Evolutionary conservation across 2,888 invertebrate species (phyloP), one percentile per base, ranked within the genome.

Genomic region (Sarcophaga caerulescens): DNA sequence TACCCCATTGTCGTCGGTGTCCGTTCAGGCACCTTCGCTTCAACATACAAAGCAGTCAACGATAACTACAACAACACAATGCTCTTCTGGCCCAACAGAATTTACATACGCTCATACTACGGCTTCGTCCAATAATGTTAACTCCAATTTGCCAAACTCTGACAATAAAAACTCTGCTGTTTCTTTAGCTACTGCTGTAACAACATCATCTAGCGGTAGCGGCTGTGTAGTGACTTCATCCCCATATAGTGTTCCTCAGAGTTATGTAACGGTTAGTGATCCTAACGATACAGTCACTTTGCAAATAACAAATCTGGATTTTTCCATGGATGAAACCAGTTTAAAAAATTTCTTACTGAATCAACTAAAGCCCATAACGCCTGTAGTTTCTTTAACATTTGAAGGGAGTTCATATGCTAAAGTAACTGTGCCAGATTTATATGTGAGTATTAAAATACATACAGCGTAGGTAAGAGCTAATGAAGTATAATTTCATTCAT

Each of bases 231-330:
- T 71, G 44, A 81, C 81, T 5, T 83, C 87, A 5, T 76, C 81
- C 4, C 83, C 83, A 0, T 84, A 70, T 60, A 84, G 35, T 2
- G 10, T 60, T 5, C 6, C 45, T 6, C 87, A 87, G 62, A 35
- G 87, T 11, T 89, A 89, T 77, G 83, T 89, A 25, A 89, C 87
- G 11, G 87, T 88, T 5, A 88, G 83, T 25, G 90, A 91, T 66
- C 84, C 88, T 12, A 91, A 88, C 62, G 92, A 92, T 76, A 89
- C 90, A 0, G 90, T 93, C 14, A 93, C 93, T 1, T 84, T 93
- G 81, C 93, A 93, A 88, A 93, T 93, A 3, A 93, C 93, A 62
- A 93, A 93, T 89, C 88, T 93, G 70, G 93, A 93, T 86, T 93
- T 92, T 85, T 92, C 93, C 21, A 90, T 93, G 89, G 93, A 93